Evolutionary conservation across 35 echinoderm and acorn worm species (phyloP).

Genomic region (Apostichopus japonicus): DNA sequence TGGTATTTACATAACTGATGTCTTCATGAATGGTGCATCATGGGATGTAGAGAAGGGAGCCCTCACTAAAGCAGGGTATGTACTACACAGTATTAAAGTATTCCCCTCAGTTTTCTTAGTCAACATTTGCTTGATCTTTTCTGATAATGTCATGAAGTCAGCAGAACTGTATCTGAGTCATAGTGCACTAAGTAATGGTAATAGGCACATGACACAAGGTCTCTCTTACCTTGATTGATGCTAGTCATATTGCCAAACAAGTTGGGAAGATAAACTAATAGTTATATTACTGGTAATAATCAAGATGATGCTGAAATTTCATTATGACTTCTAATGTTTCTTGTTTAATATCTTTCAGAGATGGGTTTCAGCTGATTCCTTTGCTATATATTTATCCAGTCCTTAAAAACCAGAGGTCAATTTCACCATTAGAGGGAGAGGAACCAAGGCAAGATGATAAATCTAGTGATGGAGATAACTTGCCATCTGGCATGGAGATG

Average conservation of each 20-base stretch:
- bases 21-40: constrained; percentile 89
- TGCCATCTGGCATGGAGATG: neutral
- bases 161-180: no score
- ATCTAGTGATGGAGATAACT: constrained; percentile 16
- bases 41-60: constrained; percentile 78
- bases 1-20: constrained; percentile 83
- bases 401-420: neutral
- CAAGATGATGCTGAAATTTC: no score
- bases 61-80: constrained; percentile 61
- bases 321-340: neutral
- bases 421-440: neutral
- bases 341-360: constrained; percentile 2
- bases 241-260: no score
- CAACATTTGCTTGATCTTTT: no score
- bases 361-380: constrained; percentile 27
- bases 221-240: no score
- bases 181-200: no score
- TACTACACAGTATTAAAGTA: neutral
- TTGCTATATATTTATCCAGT: constrained; percentile 2
- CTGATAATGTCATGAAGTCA: no score
- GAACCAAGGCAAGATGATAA: neutral
- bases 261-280: no score
- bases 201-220: no score
- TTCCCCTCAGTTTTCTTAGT: neutral
- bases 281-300: no score